Evolutionary conservation across 2,113 vertebrate genomes (phyloP).

Genomic region (Atrichornis clamosus): DNA sequence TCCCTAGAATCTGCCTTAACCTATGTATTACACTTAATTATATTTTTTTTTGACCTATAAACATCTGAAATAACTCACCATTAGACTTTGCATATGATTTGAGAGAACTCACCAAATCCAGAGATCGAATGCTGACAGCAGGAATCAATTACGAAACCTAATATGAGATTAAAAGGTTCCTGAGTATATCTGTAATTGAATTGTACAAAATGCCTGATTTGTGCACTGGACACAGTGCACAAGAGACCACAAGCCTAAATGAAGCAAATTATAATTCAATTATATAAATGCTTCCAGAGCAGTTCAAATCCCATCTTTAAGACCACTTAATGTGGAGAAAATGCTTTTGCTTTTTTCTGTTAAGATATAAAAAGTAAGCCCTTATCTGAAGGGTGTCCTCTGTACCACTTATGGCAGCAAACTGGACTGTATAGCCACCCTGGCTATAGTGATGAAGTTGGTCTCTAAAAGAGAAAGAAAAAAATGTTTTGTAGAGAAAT

Average conservation of each 20-base stretch:
- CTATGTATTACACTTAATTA: background rate
- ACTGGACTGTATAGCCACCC: accelerated
- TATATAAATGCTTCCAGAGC: slow-evolving; percentile 63
- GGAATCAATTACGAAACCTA: slow-evolving; percentile 61
- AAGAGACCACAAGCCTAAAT: slow-evolving; percentile 46
- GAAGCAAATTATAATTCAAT: slow-evolving; percentile 63
- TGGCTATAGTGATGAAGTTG: background rate
- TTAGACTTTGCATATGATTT: background rate
- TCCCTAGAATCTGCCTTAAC: background rate
- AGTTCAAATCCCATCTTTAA: slow-evolving; percentile 6
- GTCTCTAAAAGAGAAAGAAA: background rate
- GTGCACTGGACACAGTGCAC: slow-evolving; percentile 7
- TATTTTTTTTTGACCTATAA: background rate
- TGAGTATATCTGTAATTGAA: slow-evolving; percentile 55
- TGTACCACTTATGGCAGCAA: background rate
- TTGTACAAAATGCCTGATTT: slow-evolving; percentile 62
- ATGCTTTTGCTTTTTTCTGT: background rate
- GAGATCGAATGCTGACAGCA: slow-evolving; percentile 3
- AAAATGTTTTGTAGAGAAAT: background rate
- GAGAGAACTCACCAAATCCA: background rate
- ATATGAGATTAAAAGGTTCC: slow-evolving; percentile 62
- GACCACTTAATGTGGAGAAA: background rate
- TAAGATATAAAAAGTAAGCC: background rate
- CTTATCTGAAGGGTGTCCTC: background rate
- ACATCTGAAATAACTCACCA: background rate